A percentile compares a stretch with the other conserved stretches of the same genome.
phyloP scores from a whole-genome alignment of 2,888 invertebrate genomes.

The Oxystoma pomonae region DNA sequence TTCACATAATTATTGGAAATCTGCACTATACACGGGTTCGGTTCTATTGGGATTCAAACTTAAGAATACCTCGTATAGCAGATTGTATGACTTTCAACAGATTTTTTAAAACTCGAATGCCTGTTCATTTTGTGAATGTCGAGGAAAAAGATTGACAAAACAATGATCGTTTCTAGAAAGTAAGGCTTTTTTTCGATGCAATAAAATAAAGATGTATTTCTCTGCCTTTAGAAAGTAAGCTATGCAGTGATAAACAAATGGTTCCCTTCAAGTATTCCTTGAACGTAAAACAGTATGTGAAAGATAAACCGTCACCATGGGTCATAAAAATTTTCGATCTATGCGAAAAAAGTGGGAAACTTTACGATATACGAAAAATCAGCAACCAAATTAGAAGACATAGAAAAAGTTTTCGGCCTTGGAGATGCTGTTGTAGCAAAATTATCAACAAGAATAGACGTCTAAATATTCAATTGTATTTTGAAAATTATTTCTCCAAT shows the following conservation, averaged over 20 bases:
- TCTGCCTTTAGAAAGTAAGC: constrained; percentile 11
- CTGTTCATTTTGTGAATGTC: constrained; percentile 14
- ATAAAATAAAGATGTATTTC: constrained; percentile 9
- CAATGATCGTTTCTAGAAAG: constrained; percentile 16
- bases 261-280: constrained; percentile 26
- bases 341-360: no score
- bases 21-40: constrained; percentile 14
- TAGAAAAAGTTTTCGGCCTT: no score
- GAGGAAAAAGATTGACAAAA: constrained; percentile 11
- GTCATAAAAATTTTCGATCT: no score
- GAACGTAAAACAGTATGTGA: constrained; percentile 26
- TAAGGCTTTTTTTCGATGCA: constrained; percentile 10
- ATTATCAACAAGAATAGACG: no score
- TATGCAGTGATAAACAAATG: constrained; percentile 27
- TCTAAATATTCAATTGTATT: no score
- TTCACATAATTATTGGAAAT: constrained; percentile 16
- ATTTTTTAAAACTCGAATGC: constrained; percentile 15
- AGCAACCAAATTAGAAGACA: no score
- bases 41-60: constrained; percentile 15
- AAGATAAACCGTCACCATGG: constrained; percentile 28
- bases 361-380: no score
- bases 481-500: no score
- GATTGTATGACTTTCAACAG: constrained; percentile 2
- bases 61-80: constrained; percentile 7
- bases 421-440: no score